Percentiles rank a stretch among this genome's conserved stretches.
phyloP scores from a whole-genome alignment of 1,140 invertebrate genomes.

The Tetragnatha versicolor region DNA sequence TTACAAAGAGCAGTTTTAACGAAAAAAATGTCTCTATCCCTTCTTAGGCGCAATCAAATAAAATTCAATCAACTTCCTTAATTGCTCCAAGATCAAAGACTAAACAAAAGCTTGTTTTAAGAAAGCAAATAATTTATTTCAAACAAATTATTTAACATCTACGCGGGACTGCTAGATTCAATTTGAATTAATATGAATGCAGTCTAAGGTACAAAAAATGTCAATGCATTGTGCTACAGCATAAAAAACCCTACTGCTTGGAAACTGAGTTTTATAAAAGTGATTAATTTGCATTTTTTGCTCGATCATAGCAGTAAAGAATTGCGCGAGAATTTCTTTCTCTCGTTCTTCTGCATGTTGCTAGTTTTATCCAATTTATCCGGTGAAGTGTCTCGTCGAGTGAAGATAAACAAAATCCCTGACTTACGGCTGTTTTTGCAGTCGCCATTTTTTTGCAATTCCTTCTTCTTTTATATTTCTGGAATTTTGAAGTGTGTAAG shows the following conservation, averaged over 20 bases:
- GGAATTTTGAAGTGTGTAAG: not conserved
- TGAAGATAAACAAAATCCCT: conserved; percentile 8
- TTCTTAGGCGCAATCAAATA: not conserved
- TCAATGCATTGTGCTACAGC: not conserved
- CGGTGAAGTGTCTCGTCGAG: not conserved
- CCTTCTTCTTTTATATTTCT: not conserved
- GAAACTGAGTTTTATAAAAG: conserved; percentile 8
- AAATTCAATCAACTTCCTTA: conserved; percentile 4
- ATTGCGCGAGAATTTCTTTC: not conserved
- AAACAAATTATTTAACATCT: conserved; percentile 28
- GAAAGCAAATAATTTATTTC: not conserved
- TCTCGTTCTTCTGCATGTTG: not conserved
- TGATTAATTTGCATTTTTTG: conserved; percentile 25
- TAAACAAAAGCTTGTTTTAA: conserved; percentile 13
- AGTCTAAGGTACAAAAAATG: not conserved
- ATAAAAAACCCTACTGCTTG: not conserved
- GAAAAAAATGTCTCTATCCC: too few species aligned
- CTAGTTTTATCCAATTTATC: conserved; percentile 13
- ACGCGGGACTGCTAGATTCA: not conserved
- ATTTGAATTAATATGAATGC: conserved; percentile 23
- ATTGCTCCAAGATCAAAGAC: conserved; percentile 18
- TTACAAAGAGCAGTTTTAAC: too few species aligned
- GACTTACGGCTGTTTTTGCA: not conserved
- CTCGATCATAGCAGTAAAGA: too few species aligned
- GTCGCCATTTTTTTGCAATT: too few species aligned